phyloP scores from a whole-genome alignment of 1,140 invertebrate species.

The Parapsyche elsis region DNA sequence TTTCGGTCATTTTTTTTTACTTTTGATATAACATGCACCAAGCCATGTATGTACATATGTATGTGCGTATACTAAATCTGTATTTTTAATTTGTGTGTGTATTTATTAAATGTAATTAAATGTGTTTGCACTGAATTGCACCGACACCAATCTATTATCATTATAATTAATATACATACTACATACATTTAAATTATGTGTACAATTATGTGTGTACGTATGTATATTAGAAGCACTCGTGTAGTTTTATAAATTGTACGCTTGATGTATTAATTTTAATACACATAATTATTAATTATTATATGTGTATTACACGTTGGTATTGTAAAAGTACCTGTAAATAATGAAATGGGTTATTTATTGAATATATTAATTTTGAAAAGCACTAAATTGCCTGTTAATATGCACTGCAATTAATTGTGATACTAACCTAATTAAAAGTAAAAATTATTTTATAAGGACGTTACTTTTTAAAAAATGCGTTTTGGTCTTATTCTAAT shows the following conservation, averaged over 20 bases:
- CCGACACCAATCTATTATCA: constrained; percentile 55
- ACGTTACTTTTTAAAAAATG: constrained; percentile 51
- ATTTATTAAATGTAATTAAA: constrained; percentile 42
- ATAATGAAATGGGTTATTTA: constrained; percentile 40
- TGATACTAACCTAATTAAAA: constrained; percentile 56
- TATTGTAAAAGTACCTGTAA: constrained; percentile 56
- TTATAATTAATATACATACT: neutral
- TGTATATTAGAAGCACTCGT: constrained; percentile 33
- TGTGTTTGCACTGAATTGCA: constrained; percentile 55
- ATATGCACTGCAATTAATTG: constrained; percentile 57
- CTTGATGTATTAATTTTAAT: constrained; percentile 33
- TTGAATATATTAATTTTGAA: constrained; percentile 49
- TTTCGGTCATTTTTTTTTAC: too few species aligned
- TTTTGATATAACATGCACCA: neutral
- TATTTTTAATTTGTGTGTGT: constrained; percentile 25
- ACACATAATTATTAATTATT: constrained; percentile 34
- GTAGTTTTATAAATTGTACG: constrained; percentile 39
- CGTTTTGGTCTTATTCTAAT: constrained; percentile 22
- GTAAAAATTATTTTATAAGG: constrained; percentile 47
- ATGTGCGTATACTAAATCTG: neutral
- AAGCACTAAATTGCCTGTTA: constrained; percentile 57
- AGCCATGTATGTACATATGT: neutral
- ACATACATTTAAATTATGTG: neutral
- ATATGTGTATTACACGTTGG: constrained; percentile 23
- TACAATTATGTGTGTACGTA: constrained; percentile 37